Percentiles rank a stretch among this genome's conserved stretches.
Evolutionary conservation across 1,140 invertebrate genomes (phyloP).

Genomic region (Drosophila ananassae): DNA sequence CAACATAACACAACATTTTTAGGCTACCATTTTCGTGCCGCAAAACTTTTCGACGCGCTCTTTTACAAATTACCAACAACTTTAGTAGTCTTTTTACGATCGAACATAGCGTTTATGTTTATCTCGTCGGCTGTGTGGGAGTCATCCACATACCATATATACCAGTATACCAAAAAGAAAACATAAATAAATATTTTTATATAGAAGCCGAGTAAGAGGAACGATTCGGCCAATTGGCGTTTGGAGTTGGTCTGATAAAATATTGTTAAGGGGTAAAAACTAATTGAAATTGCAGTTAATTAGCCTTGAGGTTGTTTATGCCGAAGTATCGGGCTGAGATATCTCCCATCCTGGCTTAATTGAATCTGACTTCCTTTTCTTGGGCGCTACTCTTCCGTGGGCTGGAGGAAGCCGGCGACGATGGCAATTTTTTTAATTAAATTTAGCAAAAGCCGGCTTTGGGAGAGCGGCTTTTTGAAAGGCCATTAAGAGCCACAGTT

Average conservation of each 20-base stretch:
- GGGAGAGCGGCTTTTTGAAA: constrained; percentile 56
- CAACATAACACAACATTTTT: constrained; percentile 74
- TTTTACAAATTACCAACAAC: constrained; percentile 84
- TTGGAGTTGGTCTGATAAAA: constrained; percentile 22
- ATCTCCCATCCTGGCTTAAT: constrained; percentile 38
- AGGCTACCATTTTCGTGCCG: constrained; percentile 51
- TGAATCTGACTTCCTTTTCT: constrained; percentile 60
- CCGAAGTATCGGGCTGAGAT: constrained; percentile 8
- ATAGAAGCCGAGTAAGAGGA: constrained; percentile 2
- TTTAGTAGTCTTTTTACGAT: constrained; percentile 76
- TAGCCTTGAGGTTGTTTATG: constrained; percentile 50
- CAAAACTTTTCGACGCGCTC: constrained; percentile 83
- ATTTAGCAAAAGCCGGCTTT: constrained; percentile 53
- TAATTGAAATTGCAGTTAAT: constrained; percentile 56
- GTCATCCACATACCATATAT: constrained; percentile 10
- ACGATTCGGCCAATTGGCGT: not conserved
- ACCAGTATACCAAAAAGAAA: not conserved
- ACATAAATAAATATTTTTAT: not conserved
- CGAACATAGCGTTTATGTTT: constrained; percentile 63
- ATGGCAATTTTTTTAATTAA: constrained; percentile 65
- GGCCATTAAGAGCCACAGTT: constrained; percentile 68
- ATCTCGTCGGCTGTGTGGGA: constrained; percentile 15
- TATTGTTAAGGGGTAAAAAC: constrained; percentile 34
- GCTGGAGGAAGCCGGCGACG: constrained; percentile 8
- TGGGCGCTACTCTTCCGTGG: constrained; percentile 17